phyloP scores from a whole-genome alignment of 2,797 vertebrate genomes.

The Rousettus madagascariensis region DNA sequence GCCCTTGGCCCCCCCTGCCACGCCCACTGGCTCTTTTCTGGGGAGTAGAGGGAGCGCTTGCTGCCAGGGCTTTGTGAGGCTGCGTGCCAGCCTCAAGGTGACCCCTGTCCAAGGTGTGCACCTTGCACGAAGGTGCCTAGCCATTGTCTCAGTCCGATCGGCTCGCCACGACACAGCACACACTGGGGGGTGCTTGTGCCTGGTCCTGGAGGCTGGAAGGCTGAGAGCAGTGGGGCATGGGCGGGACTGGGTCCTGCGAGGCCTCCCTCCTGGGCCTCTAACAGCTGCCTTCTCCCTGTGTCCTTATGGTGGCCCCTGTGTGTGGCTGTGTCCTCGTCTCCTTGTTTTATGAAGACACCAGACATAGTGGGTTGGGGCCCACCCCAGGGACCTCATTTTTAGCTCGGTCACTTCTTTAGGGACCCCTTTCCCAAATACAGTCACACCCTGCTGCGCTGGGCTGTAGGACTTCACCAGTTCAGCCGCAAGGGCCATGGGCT shows the following conservation, averaged over 20 bases:
- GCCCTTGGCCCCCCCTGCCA: not conserved
- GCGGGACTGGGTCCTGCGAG: not conserved
- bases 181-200: fast-evolving
- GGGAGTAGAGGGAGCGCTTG: not conserved
- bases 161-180: fast-evolving
- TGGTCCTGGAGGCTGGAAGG: not conserved
- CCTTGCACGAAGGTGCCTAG: not conserved
- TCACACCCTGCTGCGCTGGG: not conserved
- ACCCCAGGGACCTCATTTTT: not conserved
- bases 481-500: not conserved
- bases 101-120: not conserved
- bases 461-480: not conserved
- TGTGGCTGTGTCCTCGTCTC: not conserved
- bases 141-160: fast-evolving
- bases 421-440: not conserved
- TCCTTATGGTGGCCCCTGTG: not conserved
- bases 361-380: too few relatives aligned
- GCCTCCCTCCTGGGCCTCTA: not conserved
- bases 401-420: not conserved
- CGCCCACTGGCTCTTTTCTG: fast-evolving
- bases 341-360: not conserved
- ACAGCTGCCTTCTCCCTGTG: not conserved
- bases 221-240: too few relatives aligned
- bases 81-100: not conserved
- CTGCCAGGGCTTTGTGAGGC: not conserved